Conservation (phyloP, 2,888 invertebrate genomes). For the Drosophila meridionalis region DNA sequence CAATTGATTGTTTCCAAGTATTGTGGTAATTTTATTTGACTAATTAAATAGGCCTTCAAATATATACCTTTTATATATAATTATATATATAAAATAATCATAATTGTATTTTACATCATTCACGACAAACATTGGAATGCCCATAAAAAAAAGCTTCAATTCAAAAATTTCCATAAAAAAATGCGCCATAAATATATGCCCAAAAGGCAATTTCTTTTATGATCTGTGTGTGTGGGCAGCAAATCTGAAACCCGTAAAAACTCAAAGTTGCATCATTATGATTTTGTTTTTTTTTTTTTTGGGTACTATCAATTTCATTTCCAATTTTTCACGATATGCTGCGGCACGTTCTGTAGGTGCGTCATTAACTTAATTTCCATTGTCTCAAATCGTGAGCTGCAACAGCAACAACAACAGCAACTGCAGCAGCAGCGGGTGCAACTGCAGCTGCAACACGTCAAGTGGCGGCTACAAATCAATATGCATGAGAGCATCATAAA, state of each 20-base stretch:
- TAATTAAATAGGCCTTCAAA: not conserved
- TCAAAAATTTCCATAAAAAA: not conserved
- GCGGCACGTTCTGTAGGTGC: conserved; percentile 35
- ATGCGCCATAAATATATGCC: conserved; percentile 7
- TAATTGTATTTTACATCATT: not conserved
- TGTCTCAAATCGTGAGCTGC: conserved; percentile 34
- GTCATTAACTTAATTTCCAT: conserved; percentile 45
- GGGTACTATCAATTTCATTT: conserved; percentile 29
- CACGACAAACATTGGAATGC: conserved; percentile 1
- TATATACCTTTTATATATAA: not conserved
- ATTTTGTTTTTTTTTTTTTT: conserved; percentile 13
- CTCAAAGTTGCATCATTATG: conserved; percentile 20
- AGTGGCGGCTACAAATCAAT: conserved; percentile 48
- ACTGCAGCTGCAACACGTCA: conserved; percentile 33
- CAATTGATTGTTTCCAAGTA: not conserved
- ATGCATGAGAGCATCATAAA: conserved; percentile 41
- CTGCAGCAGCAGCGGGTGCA: conserved; percentile 11
- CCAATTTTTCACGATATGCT: conserved; percentile 31
- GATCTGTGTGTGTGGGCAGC: conserved; percentile 25
- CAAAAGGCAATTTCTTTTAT: conserved; percentile 1
- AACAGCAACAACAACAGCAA: conserved; percentile 17
- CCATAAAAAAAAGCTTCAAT: not conserved
- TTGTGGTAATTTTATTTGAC: too few species aligned
- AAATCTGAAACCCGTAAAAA: conserved; percentile 16
- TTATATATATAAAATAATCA: too few species aligned